phyloP scores from a whole-genome alignment of 1,140 invertebrate species.

The Batillaria attramentaria region DNA sequence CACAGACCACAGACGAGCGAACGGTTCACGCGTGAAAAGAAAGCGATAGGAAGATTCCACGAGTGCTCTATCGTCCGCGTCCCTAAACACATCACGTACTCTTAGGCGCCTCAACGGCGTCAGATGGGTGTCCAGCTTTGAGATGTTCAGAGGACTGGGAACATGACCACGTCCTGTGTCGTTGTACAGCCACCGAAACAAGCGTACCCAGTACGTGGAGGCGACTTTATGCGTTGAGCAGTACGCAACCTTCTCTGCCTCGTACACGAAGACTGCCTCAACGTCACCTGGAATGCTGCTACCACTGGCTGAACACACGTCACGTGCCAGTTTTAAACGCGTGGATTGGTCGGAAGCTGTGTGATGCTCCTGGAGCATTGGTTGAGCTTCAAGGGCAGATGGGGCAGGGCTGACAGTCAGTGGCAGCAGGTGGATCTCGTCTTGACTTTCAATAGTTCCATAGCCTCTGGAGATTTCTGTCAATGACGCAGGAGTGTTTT shows the following conservation, averaged over 20 bases:
- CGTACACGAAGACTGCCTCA: constrained; percentile 8
- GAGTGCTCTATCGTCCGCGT: neutral
- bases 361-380: too few relatives aligned
- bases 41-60: constrained; percentile 21
- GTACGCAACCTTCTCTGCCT: constrained; percentile 18
- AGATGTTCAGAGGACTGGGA: constrained; percentile 22
- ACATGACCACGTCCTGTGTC: constrained; percentile 19
- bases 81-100: neutral
- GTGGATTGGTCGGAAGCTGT: too few relatives aligned
- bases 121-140: constrained; percentile 33
- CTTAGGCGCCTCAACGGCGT: neutral
- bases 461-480: too few relatives aligned
- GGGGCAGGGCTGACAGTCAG: too few relatives aligned
- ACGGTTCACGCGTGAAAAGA: constrained; percentile 36
- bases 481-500: too few relatives aligned
- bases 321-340: neutral
- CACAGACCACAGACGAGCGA: constrained; percentile 37
- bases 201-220: constrained; percentile 36
- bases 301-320: neutral
- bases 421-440: too few relatives aligned
- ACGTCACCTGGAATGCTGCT: neutral
- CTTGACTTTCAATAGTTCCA: too few relatives aligned
- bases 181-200: constrained; percentile 35
- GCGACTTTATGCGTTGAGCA: constrained; percentile 34
- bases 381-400: too few relatives aligned